Evolutionary conservation across 1,140 invertebrate genomes (phyloP).

Genomic region (Conopomorpha cramerella): DNA sequence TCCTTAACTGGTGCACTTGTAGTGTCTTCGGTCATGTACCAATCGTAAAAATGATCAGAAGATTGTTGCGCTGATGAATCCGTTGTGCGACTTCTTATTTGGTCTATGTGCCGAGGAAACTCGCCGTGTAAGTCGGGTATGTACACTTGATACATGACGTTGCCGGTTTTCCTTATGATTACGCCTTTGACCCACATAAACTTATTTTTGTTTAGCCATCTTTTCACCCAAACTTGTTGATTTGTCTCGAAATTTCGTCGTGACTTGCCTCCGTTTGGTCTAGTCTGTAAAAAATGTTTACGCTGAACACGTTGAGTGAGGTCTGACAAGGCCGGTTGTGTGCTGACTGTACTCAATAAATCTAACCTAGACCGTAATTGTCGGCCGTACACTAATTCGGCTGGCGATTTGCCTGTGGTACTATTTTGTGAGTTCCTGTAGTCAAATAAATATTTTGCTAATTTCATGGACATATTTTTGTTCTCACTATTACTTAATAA

Average conservation of each 20-base stretch:
- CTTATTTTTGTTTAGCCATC: neutral
- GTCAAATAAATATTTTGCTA: conserved; percentile 1
- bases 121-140: no score
- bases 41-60: no score
- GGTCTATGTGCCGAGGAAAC: no score
- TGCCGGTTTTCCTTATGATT: neutral
- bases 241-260: neutral
- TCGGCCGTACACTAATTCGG: neutral
- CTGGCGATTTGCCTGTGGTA: neutral
- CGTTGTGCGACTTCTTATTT: no score
- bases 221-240: neutral
- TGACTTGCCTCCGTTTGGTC: neutral
- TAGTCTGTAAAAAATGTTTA: neutral
- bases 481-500: neutral
- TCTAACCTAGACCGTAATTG: neutral
- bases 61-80: no score
- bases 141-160: neutral
- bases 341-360: neutral
- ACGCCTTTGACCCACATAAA: neutral
- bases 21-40: no score
- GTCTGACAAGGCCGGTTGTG: neutral
- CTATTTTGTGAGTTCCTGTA: neutral
- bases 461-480: neutral
- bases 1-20: no score
- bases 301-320: neutral